These are phyloP conservation scores for Augochlora pura DNA, from an alignment of 1,140 invertebrate genomes.

Conservation along the genomic window DNA sequence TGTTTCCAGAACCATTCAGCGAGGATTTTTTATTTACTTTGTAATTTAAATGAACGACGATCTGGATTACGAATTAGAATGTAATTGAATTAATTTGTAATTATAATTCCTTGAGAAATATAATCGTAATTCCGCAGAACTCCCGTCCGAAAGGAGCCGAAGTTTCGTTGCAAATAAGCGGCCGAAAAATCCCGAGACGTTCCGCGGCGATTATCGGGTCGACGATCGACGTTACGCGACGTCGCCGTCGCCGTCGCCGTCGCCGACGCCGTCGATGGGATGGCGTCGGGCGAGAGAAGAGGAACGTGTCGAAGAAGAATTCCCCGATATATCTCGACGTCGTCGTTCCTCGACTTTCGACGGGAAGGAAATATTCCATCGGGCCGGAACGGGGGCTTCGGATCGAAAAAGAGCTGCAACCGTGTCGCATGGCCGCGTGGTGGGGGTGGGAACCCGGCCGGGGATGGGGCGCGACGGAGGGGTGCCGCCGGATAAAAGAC, in stretches of 20 bases:
- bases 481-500: constrained; percentile 65
- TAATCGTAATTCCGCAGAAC: too few relatives aligned
- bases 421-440: constrained; percentile 18
- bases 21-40: too few relatives aligned
- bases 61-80: too few relatives aligned
- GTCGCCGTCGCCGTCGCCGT: background rate
- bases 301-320: constrained; percentile 38
- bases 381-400: constrained; percentile 39
- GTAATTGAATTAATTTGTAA: too few relatives aligned
- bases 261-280: background rate
- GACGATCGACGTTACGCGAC: too few relatives aligned
- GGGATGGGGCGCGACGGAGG: background rate
- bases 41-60: too few relatives aligned
- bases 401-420: constrained; percentile 53
- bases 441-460: constrained; percentile 34
- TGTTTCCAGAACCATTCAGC: too few relatives aligned
- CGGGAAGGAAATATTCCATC: constrained; percentile 59
- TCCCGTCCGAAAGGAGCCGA: background rate
- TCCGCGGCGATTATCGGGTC: constrained; percentile 9
- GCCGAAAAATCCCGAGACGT: background rate
- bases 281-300: background rate
- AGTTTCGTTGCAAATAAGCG: background rate
- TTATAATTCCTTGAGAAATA: too few relatives aligned
- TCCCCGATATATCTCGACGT: constrained; percentile 44
- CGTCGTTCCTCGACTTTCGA: constrained; percentile 48